phyloP scores from a whole-genome alignment of 2,888 invertebrate genomes.

The Caenorhabditis becei region DNA sequence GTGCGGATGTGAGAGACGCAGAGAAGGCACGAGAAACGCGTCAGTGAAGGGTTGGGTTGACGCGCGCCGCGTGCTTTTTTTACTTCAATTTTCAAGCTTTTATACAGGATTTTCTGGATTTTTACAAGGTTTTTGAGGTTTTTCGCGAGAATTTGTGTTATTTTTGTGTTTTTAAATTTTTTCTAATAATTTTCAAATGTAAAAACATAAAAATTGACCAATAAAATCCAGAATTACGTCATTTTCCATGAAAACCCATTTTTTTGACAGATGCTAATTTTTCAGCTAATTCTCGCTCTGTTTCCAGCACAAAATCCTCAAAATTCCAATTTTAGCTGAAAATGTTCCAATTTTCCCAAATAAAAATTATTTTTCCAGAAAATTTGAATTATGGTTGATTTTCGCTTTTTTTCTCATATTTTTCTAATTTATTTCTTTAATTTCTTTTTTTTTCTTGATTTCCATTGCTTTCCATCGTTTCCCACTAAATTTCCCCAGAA shows the following conservation, averaged over 20 bases:
- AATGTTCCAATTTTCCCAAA: no score
- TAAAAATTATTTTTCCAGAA: no score
- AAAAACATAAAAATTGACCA: background rate
- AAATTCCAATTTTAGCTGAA: background rate
- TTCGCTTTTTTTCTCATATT: background rate
- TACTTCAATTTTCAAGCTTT: background rate
- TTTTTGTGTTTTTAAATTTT: background rate
- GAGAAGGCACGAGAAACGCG: background rate
- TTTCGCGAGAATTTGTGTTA: background rate
- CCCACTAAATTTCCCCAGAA: background rate
- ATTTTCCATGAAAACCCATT: constrained; percentile 1
- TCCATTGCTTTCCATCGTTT: background rate
- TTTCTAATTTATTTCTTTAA: background rate
- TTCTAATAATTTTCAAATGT: background rate
- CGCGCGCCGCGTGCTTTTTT: background rate
- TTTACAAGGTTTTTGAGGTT: background rate
- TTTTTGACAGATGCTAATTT: no score
- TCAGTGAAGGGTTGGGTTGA: background rate
- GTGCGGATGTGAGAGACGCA: constrained; percentile 15
- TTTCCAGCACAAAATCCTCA: background rate
- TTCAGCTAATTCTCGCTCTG: no score
- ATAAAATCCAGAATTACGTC: background rate
- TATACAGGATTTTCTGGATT: background rate
- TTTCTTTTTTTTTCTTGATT: background rate
- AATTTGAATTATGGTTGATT: no score